Conservation (phyloP, 2,113 vertebrate genomes). For the Centropus unirufus region DNA sequence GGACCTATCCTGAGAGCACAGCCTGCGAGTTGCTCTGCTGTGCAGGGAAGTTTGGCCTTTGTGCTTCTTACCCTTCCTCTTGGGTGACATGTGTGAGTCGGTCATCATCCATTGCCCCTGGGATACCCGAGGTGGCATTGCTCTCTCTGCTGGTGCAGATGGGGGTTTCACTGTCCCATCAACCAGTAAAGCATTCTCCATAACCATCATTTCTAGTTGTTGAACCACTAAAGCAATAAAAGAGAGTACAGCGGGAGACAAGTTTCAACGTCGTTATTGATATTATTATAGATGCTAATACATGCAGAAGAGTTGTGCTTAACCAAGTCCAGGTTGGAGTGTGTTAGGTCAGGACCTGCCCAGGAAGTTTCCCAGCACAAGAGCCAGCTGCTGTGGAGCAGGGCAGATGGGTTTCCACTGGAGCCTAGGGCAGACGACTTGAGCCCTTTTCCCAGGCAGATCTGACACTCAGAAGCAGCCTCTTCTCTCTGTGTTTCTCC, state of each 20-base stretch:
- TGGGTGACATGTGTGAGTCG: accelerated
- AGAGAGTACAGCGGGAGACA: not conserved
- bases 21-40: not conserved
- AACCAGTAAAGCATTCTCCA: not conserved
- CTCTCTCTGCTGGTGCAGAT: not conserved
- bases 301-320: not conserved
- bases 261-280: not conserved
- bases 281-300: not conserved
- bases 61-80: not conserved
- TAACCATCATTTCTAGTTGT: not conserved
- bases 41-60: not conserved
- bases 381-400: not conserved
- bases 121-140: not conserved
- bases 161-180: not conserved
- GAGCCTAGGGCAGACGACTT: not conserved
- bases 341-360: not conserved
- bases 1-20: not conserved
- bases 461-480: not conserved
- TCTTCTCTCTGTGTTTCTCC: not conserved
- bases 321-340: not conserved
- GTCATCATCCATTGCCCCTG: not conserved
- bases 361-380: not conserved
- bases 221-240: not conserved
- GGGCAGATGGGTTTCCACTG: not conserved
- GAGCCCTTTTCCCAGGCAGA: not conserved